Evolutionary conservation across 2,888 invertebrate species (phyloP).

Genomic region (Scaeva pyrastri): DNA sequence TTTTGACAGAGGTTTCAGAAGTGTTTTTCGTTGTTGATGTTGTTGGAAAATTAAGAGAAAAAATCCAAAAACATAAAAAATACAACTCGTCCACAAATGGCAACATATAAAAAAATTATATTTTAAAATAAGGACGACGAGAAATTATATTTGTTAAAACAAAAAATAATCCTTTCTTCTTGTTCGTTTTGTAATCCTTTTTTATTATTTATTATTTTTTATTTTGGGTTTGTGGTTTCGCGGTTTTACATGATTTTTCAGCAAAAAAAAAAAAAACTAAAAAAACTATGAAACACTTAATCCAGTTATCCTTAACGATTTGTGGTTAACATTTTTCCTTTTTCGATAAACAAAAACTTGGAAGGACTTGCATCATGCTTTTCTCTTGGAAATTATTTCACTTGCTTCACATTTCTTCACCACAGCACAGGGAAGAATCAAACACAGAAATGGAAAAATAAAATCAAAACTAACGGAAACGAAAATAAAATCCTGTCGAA

Average conservation of each 20-base stretch:
- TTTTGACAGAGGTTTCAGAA: background rate
- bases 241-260: constrained; percentile 19
- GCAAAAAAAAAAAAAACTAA: no score
- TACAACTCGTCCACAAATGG: constrained; percentile 67
- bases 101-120: constrained; percentile 71
- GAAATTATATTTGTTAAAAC: constrained; percentile 12
- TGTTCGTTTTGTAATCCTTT: constrained; percentile 44
- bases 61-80: constrained; percentile 75
- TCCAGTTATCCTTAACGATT: constrained; percentile 57
- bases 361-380: constrained; percentile 21
- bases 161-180: constrained; percentile 43
- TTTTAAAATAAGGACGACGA: constrained; percentile 49
- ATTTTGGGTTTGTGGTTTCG: constrained; percentile 8
- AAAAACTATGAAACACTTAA: constrained; percentile 19
- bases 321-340: constrained; percentile 55
- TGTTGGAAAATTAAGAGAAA: constrained; percentile 73
- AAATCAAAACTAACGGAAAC: constrained; percentile 17
- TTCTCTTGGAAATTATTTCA: constrained; percentile 3
- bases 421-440: constrained; percentile 24
- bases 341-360: background rate
- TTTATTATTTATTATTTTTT: background rate
- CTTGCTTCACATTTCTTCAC: constrained; percentile 44
- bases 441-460: constrained; percentile 6
- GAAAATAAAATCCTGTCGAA: constrained; percentile 36
- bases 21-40: constrained; percentile 42